Evolutionary conservation across 2,797 vertebrate species (phyloP), one percentile per base, ranked within the genome.

Genomic region (Phrynocephalus guinanensis): DNA sequence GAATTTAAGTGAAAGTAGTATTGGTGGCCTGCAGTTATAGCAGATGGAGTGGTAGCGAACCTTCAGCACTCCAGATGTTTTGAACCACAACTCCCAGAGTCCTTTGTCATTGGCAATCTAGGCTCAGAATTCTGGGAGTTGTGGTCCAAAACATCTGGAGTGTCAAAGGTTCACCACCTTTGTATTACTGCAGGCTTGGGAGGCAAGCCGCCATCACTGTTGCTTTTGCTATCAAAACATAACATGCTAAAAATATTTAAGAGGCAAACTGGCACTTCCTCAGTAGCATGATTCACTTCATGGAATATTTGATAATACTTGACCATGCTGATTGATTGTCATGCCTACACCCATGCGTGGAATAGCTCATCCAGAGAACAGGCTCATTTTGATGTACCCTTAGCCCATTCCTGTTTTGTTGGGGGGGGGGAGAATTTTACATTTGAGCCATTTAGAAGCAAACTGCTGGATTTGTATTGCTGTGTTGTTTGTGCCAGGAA

Each of bases 401-500:
- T 10, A 44, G 38, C 5, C 18, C 24, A 76, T 76, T 26, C 75
- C 44, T 26, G 38, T 79, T 50, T 33, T 52, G 7, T 28, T 13
- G 16, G 38, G 11, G 2, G 52, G 50, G 2, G 48, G 28, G n/a
- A 48, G n/a, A 9, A 30, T 8, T 56, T 84, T 84, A n/a, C 5
- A 63, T 33, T 30, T 56, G 13, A 38, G n/a, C 70, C 56, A 24
- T 4, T 28, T 48, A 63, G 20, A 80, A 48, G 52, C 38, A 81
- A 8, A 72, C 18, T 33, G 24, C 26, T 0, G 0, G 63, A 84
- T 48, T 60, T 92, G 83, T 7, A 13, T 5, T 75, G 24, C 50
- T 81, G 9, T 92, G 60, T 48, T 1, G 85, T 90, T 90, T 9
- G 81, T 38, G 63, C 71, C 24, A 60, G 68, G 56, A 30, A 73